Percentiles rank a stretch among this genome's conserved stretches.
phyloP scores from a whole-genome alignment of 2,888 invertebrate genomes.

The Aleiodes alternator region DNA sequence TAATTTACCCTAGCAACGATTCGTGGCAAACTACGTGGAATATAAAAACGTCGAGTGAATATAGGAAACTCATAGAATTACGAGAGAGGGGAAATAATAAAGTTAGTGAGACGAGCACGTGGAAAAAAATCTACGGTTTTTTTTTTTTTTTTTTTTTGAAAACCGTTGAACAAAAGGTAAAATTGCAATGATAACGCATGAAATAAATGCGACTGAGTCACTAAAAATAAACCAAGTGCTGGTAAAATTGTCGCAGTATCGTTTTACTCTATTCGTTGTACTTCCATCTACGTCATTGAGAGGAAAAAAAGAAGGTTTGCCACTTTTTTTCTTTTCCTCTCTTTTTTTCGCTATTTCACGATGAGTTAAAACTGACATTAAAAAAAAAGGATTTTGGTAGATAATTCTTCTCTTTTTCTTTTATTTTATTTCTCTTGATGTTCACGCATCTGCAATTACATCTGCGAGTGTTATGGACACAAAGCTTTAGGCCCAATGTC shows the following conservation, averaged over 20 bases:
- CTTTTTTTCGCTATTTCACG: neutral
- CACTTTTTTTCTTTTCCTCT: constrained; percentile 3
- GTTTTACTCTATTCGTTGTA: no score
- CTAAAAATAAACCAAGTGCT: constrained; percentile 30
- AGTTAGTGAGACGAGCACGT: neutral
- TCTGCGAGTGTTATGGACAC: constrained; percentile 14
- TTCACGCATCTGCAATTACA: neutral
- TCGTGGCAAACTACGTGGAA: constrained; percentile 51
- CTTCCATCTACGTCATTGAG: neutral
- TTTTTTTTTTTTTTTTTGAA: no score
- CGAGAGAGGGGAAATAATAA: constrained; percentile 20
- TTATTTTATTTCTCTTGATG: neutral
- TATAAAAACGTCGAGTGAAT: constrained; percentile 42
- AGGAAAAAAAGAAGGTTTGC: constrained; percentile 6
- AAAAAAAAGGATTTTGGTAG: neutral
- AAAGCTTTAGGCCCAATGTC: neutral
- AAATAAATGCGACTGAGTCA: constrained; percentile 24
- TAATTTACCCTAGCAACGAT: constrained; percentile 58
- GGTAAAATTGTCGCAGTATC: neutral
- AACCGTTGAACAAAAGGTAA: constrained; percentile 3
- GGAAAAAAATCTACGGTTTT: neutral
- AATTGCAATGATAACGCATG: constrained; percentile 12
- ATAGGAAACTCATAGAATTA: constrained; percentile 1
- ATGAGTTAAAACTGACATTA: constrained; percentile 27
- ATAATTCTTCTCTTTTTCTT: neutral